These are phyloP conservation scores for Sarcophaga caerulescens DNA, from an alignment of 2,888 invertebrate species.

Conservation along the genomic window DNA sequence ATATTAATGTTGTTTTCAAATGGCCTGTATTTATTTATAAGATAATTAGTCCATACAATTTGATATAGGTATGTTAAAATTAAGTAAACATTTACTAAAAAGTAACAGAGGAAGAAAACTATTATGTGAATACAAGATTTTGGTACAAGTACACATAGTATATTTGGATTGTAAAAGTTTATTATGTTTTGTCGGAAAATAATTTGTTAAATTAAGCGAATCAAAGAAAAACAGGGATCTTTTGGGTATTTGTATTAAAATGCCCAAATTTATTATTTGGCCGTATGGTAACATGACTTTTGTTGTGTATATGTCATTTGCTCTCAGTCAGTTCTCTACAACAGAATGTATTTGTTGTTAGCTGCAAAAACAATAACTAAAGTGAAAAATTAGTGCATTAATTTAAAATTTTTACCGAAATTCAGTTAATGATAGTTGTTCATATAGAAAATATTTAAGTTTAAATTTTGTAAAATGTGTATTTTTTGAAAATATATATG, in stretches of 20 bases:
- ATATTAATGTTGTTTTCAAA: no score
- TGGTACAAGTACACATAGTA: no score
- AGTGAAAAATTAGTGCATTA: conserved; percentile 33
- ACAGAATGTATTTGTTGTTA: conserved; percentile 47
- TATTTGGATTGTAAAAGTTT: no score
- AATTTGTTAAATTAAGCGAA: no score
- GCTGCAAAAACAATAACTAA: conserved; percentile 36
- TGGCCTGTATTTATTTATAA: no score
- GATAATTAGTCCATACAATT: no score
- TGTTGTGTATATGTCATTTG: conserved; percentile 45
- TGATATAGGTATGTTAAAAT: no score
- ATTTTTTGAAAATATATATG: background rate
- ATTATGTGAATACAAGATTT: no score
- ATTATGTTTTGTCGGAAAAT: no score
- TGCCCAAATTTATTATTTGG: conserved; percentile 46
- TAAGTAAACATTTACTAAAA: no score
- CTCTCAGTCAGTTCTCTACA: conserved; percentile 47
- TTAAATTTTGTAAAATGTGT: background rate
- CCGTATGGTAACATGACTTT: conserved; percentile 9
- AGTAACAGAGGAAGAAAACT: no score
- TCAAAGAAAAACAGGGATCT: no score
- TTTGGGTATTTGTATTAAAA: background rate
- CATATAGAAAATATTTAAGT: conserved; percentile 5
- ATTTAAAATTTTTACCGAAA: conserved; percentile 7
- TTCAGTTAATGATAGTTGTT: conserved; percentile 5